phyloP scores from a whole-genome alignment of 1,140 invertebrate species.

The Pogonognathellus flavescens region DNA sequence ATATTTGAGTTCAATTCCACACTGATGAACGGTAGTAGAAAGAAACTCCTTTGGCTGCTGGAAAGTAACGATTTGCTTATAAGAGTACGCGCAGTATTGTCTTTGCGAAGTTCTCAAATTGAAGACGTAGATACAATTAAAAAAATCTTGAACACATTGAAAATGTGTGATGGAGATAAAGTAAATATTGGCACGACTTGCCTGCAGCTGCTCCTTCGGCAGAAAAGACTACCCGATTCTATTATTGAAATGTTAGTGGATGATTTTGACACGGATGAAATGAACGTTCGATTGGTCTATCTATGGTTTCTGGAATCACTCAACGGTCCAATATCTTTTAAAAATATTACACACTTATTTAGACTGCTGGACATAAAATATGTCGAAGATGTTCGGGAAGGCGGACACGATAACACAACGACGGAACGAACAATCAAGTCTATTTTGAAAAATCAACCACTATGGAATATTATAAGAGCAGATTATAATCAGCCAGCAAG shows the following conservation, averaged over 20 bases:
- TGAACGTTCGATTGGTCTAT: background rate
- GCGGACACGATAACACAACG: background rate
- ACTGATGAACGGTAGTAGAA: background rate
- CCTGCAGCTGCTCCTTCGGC: background rate
- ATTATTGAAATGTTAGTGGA: background rate
- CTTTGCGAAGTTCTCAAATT: background rate
- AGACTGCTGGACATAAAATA: background rate
- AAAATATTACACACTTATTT: background rate
- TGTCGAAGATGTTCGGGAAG: background rate
- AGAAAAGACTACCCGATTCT: background rate
- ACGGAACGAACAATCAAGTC: background rate
- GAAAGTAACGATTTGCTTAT: background rate
- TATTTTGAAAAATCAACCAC: background rate
- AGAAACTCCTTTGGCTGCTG: background rate
- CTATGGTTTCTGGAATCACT: background rate
- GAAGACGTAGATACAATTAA: background rate
- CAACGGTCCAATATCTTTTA: background rate
- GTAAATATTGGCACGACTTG: background rate
- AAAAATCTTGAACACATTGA: background rate
- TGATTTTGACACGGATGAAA: background rate
- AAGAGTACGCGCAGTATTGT: background rate
- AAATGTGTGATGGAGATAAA: background rate
- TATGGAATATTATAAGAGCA: background rate
- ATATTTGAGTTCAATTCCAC: background rate
- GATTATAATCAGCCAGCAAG: background rate